Evolutionary conservation across 2,888 invertebrate genomes (phyloP), one percentile per base, ranked within the genome.

Genomic region (Hanleya hanleyi): DNA sequence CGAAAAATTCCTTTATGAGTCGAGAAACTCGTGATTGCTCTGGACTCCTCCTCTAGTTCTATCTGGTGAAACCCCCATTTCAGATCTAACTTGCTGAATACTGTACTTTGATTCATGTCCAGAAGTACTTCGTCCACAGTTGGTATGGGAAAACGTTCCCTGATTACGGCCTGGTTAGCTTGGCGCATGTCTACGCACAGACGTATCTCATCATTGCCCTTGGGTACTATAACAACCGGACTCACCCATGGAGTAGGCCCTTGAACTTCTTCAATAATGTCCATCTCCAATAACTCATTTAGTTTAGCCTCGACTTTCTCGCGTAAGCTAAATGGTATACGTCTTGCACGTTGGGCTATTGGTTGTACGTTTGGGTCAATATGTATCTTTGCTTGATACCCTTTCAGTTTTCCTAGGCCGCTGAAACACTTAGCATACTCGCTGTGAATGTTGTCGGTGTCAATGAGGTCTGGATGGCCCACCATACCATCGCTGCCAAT

Each of bases 51-150:
- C 9, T 67, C 61, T 18, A 82, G 61, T 50, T 83, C 82, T 2
- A 81, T 70, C 47, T 84, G 80, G 38, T 83, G 81, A 64, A 77
- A 85, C 0, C 76, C 82, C 73, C 69, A 76, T 49, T 76, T 80
- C 0, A 85, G 70, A 67, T 84, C 84, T 3, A 84, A 57, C 35
- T 81, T 84, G 41, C 69, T 73, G 65, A 82, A 84, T 1, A 82
- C 68, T 57, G 51, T 78, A 15, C 74, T 67, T 4, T 70, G 38
- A 38, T 76, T 71, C 22, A 81, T 15, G 2, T 69, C 61, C 15
- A 73, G 66, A 62, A 73, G 75, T 0, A 81, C 70, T 47, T 82
- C 81, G 29, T 82, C 81, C 9, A 78, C 64, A 32, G 78, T 77
- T 0, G 74, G 76, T 33, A 73, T 47, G 6, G 73, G 37, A 50